Base-by-base conservation (phyloP, 2,888 invertebrate species). In the Ctenicera cuprea region DNA sequence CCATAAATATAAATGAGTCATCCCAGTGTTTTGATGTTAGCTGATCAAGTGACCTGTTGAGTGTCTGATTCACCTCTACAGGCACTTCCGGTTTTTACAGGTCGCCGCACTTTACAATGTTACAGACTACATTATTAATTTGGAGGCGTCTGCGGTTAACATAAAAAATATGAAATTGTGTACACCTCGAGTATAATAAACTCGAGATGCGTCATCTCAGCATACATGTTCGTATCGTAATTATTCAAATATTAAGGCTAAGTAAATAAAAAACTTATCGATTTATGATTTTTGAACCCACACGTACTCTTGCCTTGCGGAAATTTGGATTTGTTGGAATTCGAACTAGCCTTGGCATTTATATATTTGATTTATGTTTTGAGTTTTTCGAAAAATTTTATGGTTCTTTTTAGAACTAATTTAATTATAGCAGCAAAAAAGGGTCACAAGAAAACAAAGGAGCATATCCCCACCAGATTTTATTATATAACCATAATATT, bases 71-170 rank as follows among this genome's bases (percentile, higher is more conserved):
- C 77, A 77, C 76, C 77, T 76, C 75, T 54, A 63, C 59, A 74
- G 75, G 77, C 74, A 77, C 77, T 77, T 77, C 77, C 77, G 77
- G 74, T 76, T 73, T 74, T 70, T 70, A 76, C 77, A 75, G 77
- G 76, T 74, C 77, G 74, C 72, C 77, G 74, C 77, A 72, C 76
- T 77, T 76, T 65, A 73, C 76, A 71, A 71, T 71, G 74, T 61
- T 71, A 71, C 74, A 74, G 71, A 70, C 71, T 57, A 68, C 45
- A 50, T 69, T 73, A 71, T 74, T 74, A 74, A 74, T 74, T 74
- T 71, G 48, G 65, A 74, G 74, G 74, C 70, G 74, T 70, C 66
- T 70, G 74, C 57, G 74, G 74, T 74, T 74, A 41, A 54, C 65
- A 43, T 54, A 48, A 57, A 68, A 70, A 64, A 70, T 50, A 70